Base-by-base conservation (phyloP, 2,888 invertebrate species). In the Coelinius sp. region DNA sequence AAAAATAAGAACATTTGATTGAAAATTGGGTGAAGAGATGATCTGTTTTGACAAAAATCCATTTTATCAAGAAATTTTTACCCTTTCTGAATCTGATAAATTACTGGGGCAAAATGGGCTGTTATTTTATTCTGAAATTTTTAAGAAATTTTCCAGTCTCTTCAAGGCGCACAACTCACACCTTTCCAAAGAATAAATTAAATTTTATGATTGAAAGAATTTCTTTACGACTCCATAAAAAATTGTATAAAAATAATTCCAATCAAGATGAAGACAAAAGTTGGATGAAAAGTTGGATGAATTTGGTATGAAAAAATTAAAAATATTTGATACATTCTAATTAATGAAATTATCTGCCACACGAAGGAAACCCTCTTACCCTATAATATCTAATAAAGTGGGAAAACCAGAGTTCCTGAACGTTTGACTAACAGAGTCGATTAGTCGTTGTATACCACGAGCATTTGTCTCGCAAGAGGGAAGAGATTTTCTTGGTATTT, bases 401-500 rank as follows among this genome's bases (percentile, higher is more conserved):
- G 14, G 10, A 56, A 56, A 8, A 44, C 12, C 17, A 14, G 25
- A 27, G n/a, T 56, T 56, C 14, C 20, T 17, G 24, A 52, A 22
- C 10, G 25, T 56, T 7, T 25, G 27, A n/a, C n/a, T n/a, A 27
- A 17, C 27, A n/a, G n/a, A 64, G 25, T 24, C 64, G 25, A 64
- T 44, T 46, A 25, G n/a, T 25, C n/a, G 1, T 6, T 24, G 27
- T 31, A 10, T 31, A 27, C 24, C 5, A 10, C 4, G n/a, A 27
- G 46, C 27, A 31, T 62, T 59, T 59, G 59, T 56, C 44, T 68
- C 46, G 4, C 31, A 25, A 31, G 64, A 59, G 52, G 59, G 52
- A 63, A 66, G 71, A 63, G 70, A 66, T 27, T 64, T 72, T 44
- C 72, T 41, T 35, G 25, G 64, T 64, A 68, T 72, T 72, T 72